These are phyloP conservation scores for Streblospio benedicti DNA, from an alignment of 1,140 invertebrate genomes.

Conservation along the genomic window DNA sequence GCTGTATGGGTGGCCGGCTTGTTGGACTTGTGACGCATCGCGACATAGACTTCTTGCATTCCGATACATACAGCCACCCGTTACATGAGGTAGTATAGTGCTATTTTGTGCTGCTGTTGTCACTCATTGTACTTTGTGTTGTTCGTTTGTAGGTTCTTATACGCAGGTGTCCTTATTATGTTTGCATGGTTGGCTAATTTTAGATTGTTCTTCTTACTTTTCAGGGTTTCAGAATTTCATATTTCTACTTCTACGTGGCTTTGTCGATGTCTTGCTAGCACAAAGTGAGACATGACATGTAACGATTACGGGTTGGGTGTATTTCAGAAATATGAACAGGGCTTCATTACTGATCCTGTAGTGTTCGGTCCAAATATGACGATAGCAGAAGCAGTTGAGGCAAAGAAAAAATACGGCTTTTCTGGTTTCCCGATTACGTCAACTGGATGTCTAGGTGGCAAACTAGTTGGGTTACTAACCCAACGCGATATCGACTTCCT, in stretches of 20 bases:
- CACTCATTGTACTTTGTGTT: too few species aligned
- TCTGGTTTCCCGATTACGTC: constrained; percentile 93
- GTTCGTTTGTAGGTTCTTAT: too few species aligned
- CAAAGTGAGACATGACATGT: too few species aligned
- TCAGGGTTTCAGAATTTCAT: too few species aligned
- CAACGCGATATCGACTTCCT: constrained; percentile 95
- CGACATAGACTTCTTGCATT: constrained; percentile 87
- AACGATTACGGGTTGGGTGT: too few species aligned
- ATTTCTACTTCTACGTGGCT: too few species aligned
- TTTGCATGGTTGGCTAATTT: too few species aligned
- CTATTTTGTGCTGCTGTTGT: background rate
- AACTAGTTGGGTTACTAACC: constrained; percentile 83
- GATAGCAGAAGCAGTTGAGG: constrained; percentile 75
- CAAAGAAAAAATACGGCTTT: constrained; percentile 90
- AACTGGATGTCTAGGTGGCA: constrained; percentile 84
- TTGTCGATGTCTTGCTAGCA: too few species aligned
- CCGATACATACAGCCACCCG: constrained; percentile 42
- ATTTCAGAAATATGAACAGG: constrained; percentile 78
- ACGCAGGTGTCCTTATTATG: too few species aligned
- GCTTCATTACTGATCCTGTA: constrained; percentile 92
- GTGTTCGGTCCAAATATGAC: constrained; percentile 78
- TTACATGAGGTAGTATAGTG: constrained; percentile 32
- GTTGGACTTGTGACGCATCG: constrained; percentile 89
- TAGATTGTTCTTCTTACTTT: too few species aligned
- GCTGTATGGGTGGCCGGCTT: constrained; percentile 83